Conservation (phyloP, 2,797 vertebrate genomes). For the Sylvilagus floridanus region DNA sequence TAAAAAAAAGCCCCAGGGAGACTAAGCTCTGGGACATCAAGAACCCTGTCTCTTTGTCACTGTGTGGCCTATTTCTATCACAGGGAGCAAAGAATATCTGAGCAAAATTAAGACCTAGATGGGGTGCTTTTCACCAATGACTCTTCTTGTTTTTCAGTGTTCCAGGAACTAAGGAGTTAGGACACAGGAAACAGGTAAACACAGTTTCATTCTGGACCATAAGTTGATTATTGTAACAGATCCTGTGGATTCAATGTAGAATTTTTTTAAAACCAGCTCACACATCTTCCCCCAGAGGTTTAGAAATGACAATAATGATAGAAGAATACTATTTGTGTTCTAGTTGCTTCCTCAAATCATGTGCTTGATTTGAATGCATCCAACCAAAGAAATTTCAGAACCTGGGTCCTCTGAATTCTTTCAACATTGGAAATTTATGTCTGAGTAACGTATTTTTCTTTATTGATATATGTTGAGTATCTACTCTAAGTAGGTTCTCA, state of each 20-base stretch:
- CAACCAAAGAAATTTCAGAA: not conserved
- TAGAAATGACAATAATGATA: not conserved
- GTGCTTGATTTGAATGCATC: not conserved
- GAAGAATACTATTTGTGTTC: not conserved
- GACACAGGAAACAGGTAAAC: not conserved
- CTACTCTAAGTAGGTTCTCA: not conserved
- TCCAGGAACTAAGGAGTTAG: not conserved
- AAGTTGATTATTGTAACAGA: not conserved
- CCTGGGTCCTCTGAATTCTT: not conserved
- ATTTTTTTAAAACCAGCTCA: constrained; percentile 4
- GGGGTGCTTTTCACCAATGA: not conserved
- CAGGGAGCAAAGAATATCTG: not conserved
- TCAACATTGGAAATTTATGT: not conserved
- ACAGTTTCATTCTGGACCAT: not conserved
- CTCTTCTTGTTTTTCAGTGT: not conserved
- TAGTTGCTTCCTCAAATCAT: not conserved
- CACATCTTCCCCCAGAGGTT: not conserved
- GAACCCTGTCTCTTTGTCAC: not conserved
- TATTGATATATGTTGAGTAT: not conserved
- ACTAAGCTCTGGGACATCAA: not conserved
- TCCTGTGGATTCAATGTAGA: not conserved
- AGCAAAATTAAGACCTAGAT: not conserved
- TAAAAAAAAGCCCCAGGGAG: not conserved
- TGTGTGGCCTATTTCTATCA: not conserved
- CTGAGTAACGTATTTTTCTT: not conserved